Evolutionary conservation across 53 echinoderm and acorn worm genomes (phyloP).

Genomic region (Temnopleurus reevesii): DNA sequence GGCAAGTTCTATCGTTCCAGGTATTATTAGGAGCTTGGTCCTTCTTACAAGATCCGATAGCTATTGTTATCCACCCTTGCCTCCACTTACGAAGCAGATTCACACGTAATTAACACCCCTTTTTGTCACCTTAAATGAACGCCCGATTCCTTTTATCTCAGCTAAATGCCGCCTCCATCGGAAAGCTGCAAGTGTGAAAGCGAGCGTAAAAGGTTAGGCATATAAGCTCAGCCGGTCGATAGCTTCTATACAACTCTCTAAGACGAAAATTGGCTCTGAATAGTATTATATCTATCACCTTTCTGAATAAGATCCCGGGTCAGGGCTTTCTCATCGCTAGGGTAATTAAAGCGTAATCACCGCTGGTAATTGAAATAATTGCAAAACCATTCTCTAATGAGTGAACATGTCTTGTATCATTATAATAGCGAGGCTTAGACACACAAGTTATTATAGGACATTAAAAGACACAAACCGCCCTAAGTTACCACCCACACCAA

Average conservation of each 20-base stretch:
- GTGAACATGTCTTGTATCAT: not conserved
- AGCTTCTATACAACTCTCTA: not conserved
- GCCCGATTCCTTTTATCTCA: slow-evolving; percentile 1
- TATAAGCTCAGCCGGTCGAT: not conserved
- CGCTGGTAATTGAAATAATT: not conserved
- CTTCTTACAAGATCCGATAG: not conserved
- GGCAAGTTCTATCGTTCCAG: not conserved
- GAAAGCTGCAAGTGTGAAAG: not conserved
- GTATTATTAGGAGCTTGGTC: slow-evolving; percentile 8
- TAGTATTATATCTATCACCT: not conserved
- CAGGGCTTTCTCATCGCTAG: not conserved
- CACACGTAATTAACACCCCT: slow-evolving; percentile 38
- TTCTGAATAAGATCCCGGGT: not conserved
- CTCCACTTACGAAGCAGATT: slow-evolving; percentile 15
- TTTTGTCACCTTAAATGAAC: slow-evolving; percentile 42
- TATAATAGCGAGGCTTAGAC: not conserved
- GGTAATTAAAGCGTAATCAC: slow-evolving; percentile 13
- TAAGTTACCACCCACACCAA: not conserved
- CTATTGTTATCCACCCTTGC: not conserved
- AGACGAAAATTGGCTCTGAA: not conserved
- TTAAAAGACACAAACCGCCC: not conserved
- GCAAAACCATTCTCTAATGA: not conserved
- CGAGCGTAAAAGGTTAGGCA: slow-evolving; percentile 8
- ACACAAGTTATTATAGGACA: not conserved
- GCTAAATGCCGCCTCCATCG: not conserved